These are phyloP conservation scores for Drosophila paranaensis DNA, from an alignment of 2,888 invertebrate genomes.

Conservation along the genomic window DNA sequence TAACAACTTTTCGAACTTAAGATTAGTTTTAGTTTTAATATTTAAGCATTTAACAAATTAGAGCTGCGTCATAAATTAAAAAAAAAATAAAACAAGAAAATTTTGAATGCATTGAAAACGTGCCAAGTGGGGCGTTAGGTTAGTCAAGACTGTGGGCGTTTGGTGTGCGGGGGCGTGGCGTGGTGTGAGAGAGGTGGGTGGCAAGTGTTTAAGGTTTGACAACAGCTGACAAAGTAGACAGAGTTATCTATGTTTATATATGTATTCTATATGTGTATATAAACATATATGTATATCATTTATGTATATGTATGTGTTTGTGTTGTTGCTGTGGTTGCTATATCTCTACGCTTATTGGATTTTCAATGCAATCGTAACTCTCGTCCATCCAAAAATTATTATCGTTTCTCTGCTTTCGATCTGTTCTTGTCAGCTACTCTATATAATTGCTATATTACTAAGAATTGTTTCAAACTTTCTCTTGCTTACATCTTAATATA, in stretches of 20 bases:
- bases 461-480: slow-evolving; percentile 59
- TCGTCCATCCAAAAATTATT: slow-evolving; percentile 26
- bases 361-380: slow-evolving; percentile 23
- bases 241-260: slow-evolving; percentile 3
- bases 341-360: slow-evolving; percentile 20
- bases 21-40: slow-evolving; percentile 19
- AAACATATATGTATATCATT: slow-evolving; percentile 7
- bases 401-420: slow-evolving; percentile 14
- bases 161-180: neutral
- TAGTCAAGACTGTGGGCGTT: slow-evolving; percentile 17
- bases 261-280: slow-evolving; percentile 3
- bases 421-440: slow-evolving; percentile 58
- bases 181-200: neutral
- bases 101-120: slow-evolving; percentile 11
- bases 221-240: slow-evolving; percentile 16
- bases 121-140: neutral
- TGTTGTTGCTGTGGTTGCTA: neutral
- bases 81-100: slow-evolving; percentile 7
- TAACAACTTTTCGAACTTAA: slow-evolving; percentile 39
- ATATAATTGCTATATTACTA: slow-evolving; percentile 60
- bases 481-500: slow-evolving; percentile 39
- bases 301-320: slow-evolving; percentile 21
- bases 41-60: slow-evolving; percentile 56
- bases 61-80: slow-evolving; percentile 35
- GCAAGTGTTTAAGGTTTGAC: neutral